phyloP scores from a whole-genome alignment of 2,113 vertebrate species.

The Nothocercus nigrocapillus region DNA sequence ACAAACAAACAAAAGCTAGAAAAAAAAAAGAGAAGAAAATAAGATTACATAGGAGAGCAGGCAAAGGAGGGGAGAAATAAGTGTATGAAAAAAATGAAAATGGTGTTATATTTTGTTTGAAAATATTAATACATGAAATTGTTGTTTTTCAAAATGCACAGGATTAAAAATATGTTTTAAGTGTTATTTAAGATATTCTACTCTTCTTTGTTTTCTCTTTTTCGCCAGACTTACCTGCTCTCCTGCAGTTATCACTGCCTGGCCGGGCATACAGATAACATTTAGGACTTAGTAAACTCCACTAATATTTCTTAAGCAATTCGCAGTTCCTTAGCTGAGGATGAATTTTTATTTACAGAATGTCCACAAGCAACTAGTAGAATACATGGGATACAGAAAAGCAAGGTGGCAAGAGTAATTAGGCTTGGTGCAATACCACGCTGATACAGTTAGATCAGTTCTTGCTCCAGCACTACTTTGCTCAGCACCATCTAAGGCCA shows the following conservation, averaged over 20 bases:
- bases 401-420: background rate
- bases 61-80: background rate
- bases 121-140: background rate
- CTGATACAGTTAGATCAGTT: background rate
- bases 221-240: background rate
- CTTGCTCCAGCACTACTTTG: background rate
- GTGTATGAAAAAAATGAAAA: background rate
- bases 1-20: too few relatives aligned
- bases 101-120: background rate
- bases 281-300: background rate
- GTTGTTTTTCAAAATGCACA: background rate
- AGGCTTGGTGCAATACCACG: fast-evolving
- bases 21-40: background rate
- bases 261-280: background rate
- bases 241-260: background rate
- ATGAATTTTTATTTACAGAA: background rate
- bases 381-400: background rate
- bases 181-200: background rate
- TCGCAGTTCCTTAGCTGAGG: background rate
- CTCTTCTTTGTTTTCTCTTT: background rate
- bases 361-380: fast-evolving
- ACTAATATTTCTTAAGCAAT: background rate
- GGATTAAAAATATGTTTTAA: background rate
- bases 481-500: background rate
- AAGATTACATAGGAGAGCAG: background rate